Conservation (phyloP, 2,113 vertebrate genomes). For the Eira barbara region DNA sequence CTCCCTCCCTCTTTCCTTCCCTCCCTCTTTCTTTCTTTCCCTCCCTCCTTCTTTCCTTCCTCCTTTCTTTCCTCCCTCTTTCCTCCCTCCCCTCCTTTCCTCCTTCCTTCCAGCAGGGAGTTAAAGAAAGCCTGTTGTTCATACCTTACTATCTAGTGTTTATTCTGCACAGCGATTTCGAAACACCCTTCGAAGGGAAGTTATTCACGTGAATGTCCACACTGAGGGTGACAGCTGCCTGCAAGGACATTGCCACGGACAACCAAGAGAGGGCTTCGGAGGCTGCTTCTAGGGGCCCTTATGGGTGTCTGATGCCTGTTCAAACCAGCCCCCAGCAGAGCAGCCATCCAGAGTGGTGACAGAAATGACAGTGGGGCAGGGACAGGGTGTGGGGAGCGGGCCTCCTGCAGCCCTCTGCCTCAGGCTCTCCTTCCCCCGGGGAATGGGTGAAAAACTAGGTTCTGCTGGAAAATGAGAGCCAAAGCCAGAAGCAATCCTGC, state of each 20-base stretch:
- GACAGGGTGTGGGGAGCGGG: neutral
- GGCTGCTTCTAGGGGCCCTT: neutral
- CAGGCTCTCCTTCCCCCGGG: no score
- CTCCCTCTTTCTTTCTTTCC: no score
- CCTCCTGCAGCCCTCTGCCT: neutral
- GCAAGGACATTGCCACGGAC: neutral
- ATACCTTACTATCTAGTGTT: neutral
- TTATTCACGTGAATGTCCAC: neutral
- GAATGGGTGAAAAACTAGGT: neutral
- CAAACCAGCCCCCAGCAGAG: neutral
- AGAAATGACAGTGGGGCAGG: no score
- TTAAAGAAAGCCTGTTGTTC: neutral
- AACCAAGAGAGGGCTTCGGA: neutral
- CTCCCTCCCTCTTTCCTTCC: no score
- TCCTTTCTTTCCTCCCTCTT: no score
- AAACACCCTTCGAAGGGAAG: neutral
- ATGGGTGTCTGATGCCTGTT: neutral
- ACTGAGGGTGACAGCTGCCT: neutral
- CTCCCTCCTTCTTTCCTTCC: neutral
- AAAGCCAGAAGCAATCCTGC: neutral
- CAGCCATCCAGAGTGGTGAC: rapidly evolving
- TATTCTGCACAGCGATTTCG: neutral
- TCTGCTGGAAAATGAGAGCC: neutral
- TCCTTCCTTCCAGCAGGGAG: neutral
- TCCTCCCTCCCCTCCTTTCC: neutral